Evolutionary conservation across 2,888 invertebrate species (phyloP).

Genomic region (Phrixothrix hirtus): DNA sequence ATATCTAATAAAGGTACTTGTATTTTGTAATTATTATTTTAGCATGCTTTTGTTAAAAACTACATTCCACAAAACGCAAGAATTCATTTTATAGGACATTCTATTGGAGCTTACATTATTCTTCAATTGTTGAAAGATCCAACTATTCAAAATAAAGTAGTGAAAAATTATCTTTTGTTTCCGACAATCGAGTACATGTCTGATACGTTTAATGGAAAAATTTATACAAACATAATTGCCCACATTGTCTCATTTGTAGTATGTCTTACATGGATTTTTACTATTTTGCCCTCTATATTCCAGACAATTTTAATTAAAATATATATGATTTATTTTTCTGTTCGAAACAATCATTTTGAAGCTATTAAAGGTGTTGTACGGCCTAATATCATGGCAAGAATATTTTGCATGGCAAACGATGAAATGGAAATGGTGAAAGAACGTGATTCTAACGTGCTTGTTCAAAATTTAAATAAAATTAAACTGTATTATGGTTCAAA

Average conservation of each 20-base stretch:
- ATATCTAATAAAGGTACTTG: background rate
- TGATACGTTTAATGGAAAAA: conserved; percentile 70
- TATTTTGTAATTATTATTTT: conserved; percentile 36
- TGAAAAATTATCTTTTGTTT: conserved; percentile 74
- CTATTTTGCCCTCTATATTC: conserved; percentile 60
- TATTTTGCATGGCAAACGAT: conserved; percentile 72
- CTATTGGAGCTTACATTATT: conserved; percentile 84
- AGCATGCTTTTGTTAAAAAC: conserved; percentile 68
- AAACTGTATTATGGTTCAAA: conserved; percentile 78
- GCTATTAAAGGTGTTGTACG: conserved; percentile 63
- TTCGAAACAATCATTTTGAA: conserved; percentile 59
- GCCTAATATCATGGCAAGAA: conserved; percentile 64
- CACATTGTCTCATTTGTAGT: conserved; percentile 54
- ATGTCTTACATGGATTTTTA: conserved; percentile 57
- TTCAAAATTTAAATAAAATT: conserved; percentile 63
- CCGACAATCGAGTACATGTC: conserved; percentile 86
- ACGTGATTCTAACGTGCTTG: conserved; percentile 67
- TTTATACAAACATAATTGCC: conserved; percentile 64
- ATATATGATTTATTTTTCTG: conserved; percentile 60
- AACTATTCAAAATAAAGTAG: conserved; percentile 59
- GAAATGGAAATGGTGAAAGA: conserved; percentile 78
- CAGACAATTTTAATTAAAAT: conserved; percentile 58
- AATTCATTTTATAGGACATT: conserved; percentile 83
- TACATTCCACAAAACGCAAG: conserved; percentile 70
- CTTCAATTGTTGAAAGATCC: conserved; percentile 69